Evolutionary conservation across 35 echinoderm and acorn worm genomes (phyloP).

Genomic region (Anneissia japonica): DNA sequence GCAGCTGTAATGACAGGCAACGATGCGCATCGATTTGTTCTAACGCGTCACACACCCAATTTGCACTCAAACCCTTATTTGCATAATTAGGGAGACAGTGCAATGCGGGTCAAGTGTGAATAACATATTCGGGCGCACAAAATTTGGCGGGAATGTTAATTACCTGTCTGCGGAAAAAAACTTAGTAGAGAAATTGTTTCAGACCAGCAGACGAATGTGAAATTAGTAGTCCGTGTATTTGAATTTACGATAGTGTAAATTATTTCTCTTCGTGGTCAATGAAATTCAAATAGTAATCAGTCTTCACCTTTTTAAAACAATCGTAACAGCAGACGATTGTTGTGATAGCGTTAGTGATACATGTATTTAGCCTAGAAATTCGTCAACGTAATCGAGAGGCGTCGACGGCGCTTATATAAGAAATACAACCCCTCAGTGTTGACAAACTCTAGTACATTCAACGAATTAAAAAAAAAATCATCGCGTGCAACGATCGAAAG

Average conservation of each 20-base stretch:
- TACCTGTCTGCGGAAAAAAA: background rate
- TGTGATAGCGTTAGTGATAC: background rate
- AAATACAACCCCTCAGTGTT: background rate
- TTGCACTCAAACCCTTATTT: background rate
- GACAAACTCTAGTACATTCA: background rate
- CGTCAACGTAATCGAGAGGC: background rate
- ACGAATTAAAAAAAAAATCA: background rate
- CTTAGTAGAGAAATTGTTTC: background rate
- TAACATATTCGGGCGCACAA: background rate
- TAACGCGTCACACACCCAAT: background rate
- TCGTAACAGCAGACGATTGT: background rate
- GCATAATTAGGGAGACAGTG: background rate
- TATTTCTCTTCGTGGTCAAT: background rate
- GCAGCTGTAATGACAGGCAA: background rate
- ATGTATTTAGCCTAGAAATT: slow-evolving; percentile 2
- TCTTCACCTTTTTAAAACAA: background rate
- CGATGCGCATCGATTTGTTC: background rate
- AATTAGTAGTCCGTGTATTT: background rate
- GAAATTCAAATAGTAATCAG: background rate
- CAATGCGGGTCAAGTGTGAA: background rate
- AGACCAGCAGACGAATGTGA: background rate
- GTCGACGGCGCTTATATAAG: background rate
- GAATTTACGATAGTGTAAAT: background rate
- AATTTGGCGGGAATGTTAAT: background rate
- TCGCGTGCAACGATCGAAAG: background rate